Evolutionary conservation across 2,797 vertebrate genomes (phyloP), one percentile per base, ranked within the genome.

Genomic region (Loriculus beryllinus): DNA sequence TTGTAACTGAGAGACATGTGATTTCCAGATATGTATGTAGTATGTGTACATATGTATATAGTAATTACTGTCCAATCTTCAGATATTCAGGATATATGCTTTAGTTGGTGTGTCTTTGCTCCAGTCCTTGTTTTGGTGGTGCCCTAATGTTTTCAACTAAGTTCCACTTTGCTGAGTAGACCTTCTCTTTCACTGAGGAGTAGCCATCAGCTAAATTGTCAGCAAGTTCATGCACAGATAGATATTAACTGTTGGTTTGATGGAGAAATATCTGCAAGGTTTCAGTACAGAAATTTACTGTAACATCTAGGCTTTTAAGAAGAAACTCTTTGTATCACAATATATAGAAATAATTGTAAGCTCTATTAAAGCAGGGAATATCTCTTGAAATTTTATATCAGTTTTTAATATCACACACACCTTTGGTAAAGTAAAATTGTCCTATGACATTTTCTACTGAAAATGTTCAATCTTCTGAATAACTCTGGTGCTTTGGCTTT

Each of bases 131-230:
- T 47, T 72, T 19, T 20, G 31, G 25, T 23, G 39, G 29, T 68
- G 14, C n/a, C n/a, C 12, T 0, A 0, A 42, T 39, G 6, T 48
- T 64, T 81, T 56, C 45, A 39, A 28, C 1, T 13, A 20, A 29
- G 39, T 64, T 74, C 49, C 9, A 3, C 23, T 42, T 39, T 49
- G 25, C 62, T 40, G 69, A 14, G 40, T 29, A 59, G 68, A 51
- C 48, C 37, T 60, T 60, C 40, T 67, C 78, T 72, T 26, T 43
- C 22, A 7, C 47, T 12, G 21, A 37, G 43, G 13, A 4, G 60
- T 17, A 49, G 43, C 60, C 10, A 3, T 26, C 49, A 52, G 54
- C n/a, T 79, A 10, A 54, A 60, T 15, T 28, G 6, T 15, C 16
- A 40, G 35, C 74, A 15, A 28, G 43, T 40, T 82, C 29, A 7